Conservation (phyloP, 2,888 invertebrate genomes). For the Zhuqinia jingwanae region DNA sequence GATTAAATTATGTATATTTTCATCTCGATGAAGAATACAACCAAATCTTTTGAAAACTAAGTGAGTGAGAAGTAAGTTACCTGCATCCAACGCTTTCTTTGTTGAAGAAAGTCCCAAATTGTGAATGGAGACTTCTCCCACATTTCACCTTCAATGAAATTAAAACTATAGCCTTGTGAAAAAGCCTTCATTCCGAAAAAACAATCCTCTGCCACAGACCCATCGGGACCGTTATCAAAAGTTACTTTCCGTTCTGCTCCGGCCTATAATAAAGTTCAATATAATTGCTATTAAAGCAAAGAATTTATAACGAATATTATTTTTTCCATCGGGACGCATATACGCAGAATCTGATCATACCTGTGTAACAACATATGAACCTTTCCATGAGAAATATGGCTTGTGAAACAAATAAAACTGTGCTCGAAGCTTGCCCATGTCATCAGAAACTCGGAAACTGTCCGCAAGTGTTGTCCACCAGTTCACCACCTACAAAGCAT, state of each 20-base stretch:
- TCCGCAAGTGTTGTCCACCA: constrained; percentile 98
- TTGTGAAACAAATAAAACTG: constrained; percentile 97
- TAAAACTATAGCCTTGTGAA: constrained; percentile 93
- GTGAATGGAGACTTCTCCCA: constrained; percentile 99
- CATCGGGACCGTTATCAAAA: constrained; percentile 97
- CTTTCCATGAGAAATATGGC: constrained; percentile 98
- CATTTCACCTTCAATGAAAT: constrained; percentile 99
- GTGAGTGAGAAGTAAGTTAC: constrained; percentile 80
- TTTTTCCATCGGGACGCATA: too few relatives aligned
- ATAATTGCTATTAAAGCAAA: too few relatives aligned
- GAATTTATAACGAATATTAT: neutral
- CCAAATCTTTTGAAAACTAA: too few relatives aligned
- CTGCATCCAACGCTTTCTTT: constrained; percentile 95
- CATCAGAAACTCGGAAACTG: constrained; percentile 97
- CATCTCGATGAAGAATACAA: too few relatives aligned
- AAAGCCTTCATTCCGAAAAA: constrained; percentile 98
- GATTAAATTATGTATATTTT: too few relatives aligned
- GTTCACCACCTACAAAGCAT: constrained; percentile 91
- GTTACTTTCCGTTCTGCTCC: constrained; percentile 95
- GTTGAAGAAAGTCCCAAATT: constrained; percentile 96
- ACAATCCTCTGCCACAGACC: constrained; percentile 98
- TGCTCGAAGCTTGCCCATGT: constrained; percentile 97
- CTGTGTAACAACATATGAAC: constrained; percentile 98
- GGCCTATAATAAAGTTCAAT: constrained; percentile 84
- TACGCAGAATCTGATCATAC: constrained; percentile 82